phyloP scores from a whole-genome alignment of 1,140 invertebrate genomes.

The Agraylea sexmaculata region DNA sequence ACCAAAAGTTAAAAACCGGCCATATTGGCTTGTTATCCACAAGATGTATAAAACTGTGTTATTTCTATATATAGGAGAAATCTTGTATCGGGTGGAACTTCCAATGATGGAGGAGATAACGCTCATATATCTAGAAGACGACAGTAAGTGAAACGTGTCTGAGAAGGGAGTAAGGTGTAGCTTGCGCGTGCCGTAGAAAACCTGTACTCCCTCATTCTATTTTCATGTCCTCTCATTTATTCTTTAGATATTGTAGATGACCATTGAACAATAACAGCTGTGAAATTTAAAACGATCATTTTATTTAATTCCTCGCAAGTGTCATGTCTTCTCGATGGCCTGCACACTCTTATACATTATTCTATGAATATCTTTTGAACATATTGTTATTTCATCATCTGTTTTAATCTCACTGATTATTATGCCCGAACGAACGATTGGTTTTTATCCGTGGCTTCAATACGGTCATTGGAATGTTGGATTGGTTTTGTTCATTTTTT shows the following conservation, averaged over 20 bases:
- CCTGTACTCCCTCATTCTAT: slow-evolving; percentile 43
- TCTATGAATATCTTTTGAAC: too few relatives aligned
- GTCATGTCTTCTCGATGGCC: slow-evolving; percentile 21
- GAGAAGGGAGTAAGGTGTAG: slow-evolving; percentile 42
- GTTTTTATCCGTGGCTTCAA: slow-evolving; percentile 16
- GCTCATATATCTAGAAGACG: slow-evolving; percentile 76
- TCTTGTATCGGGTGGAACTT: slow-evolving; percentile 80
- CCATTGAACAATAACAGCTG: slow-evolving; percentile 43
- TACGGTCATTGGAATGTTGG: slow-evolving; percentile 13
- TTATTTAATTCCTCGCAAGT: slow-evolving; percentile 31
- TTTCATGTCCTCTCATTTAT: slow-evolving; percentile 39
- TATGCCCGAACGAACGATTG: too few relatives aligned
- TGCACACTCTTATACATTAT: slow-evolving; percentile 5
- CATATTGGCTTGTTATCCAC: slow-evolving; percentile 12
- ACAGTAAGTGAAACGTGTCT: slow-evolving; percentile 35
- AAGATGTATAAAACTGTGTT: slow-evolving; percentile 41
- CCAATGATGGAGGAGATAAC: slow-evolving; percentile 82
- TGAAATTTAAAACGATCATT: slow-evolving; percentile 28
- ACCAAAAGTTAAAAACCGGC: too few relatives aligned
- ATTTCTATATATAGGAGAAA: slow-evolving; percentile 65
- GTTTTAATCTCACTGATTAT: too few relatives aligned
- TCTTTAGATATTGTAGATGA: slow-evolving; percentile 41
- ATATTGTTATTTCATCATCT: too few relatives aligned
- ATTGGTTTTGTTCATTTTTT: slow-evolving; percentile 7
- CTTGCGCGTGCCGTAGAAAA: slow-evolving; percentile 43